Evolutionary conservation across 2,797 vertebrate genomes (phyloP).

Genomic region (Sphenopsis melanotis): DNA sequence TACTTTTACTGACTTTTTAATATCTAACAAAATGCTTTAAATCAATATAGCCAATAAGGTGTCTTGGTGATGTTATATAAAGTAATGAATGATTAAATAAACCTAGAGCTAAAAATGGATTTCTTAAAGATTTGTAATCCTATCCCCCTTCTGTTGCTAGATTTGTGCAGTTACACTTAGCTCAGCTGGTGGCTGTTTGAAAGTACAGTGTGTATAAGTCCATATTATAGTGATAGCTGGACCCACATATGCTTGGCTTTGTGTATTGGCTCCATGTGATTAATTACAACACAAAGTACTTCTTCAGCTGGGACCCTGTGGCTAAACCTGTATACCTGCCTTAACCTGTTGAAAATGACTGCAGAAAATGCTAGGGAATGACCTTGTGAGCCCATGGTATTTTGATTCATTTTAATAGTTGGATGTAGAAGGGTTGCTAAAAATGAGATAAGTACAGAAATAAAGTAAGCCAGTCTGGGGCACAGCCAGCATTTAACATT

Average conservation of each 20-base stretch:
- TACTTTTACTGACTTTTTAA: conserved; percentile 43
- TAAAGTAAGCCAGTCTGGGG: background rate
- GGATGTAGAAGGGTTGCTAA: background rate
- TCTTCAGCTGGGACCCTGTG: background rate
- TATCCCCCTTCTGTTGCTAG: background rate
- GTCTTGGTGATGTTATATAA: conserved; percentile 5
- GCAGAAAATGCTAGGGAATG: background rate
- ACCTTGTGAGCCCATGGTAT: background rate
- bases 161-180: background rate
- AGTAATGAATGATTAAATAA: conserved; percentile 61
- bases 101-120: background rate
- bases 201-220: background rate
- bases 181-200: background rate
- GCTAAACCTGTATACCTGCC: background rate
- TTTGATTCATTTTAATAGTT: background rate
- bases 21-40: conserved; percentile 34
- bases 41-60: conserved; percentile 47
- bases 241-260: background rate
- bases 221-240: background rate
- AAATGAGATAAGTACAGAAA: background rate
- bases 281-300: background rate
- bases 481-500: background rate
- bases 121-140: background rate
- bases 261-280: background rate
- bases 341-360: background rate